A percentile compares a stretch with the other conserved stretches of the same genome.
Conservation (phyloP, 2,888 invertebrate species). For the Athalia cordata region DNA sequence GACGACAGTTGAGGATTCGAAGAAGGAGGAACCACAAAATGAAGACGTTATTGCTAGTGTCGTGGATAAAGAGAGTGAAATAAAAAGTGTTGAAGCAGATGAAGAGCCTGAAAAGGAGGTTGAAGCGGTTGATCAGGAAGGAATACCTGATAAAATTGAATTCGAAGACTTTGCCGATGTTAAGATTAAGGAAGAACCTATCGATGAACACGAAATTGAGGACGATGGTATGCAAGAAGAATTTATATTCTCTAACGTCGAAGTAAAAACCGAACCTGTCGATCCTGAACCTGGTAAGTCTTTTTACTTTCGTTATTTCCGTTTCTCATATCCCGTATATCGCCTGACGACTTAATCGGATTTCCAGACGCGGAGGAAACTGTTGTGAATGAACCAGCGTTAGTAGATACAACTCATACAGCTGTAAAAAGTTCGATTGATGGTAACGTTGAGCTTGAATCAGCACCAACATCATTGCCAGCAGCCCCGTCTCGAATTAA, state of each 20-base stretch:
- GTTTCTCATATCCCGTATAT: too few species aligned
- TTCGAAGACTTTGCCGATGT: constrained; percentile 70
- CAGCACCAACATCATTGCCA: constrained; percentile 74
- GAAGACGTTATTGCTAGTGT: constrained; percentile 71
- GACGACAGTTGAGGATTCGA: constrained; percentile 54
- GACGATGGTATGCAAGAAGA: constrained; percentile 59
- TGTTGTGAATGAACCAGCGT: constrained; percentile 70
- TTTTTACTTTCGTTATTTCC: background rate
- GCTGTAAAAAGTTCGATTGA: constrained; percentile 82
- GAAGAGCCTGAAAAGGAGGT: constrained; percentile 42
- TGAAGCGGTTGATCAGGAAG: constrained; percentile 46
- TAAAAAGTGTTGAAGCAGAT: constrained; percentile 60
- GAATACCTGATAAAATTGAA: constrained; percentile 62
- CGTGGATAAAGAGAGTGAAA: constrained; percentile 57
- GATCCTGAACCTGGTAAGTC: constrained; percentile 65
- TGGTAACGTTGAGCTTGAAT: constrained; percentile 84
- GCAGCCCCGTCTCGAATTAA: constrained; percentile 77
- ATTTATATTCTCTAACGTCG: constrained; percentile 58
- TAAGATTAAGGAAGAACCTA: constrained; percentile 83
- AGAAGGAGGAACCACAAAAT: constrained; percentile 70
- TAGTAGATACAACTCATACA: constrained; percentile 76
- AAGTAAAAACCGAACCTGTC: constrained; percentile 65
- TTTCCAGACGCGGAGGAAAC: constrained; percentile 75
- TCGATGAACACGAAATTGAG: constrained; percentile 72
- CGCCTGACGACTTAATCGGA: background rate